Base-by-base conservation (phyloP, 2,888 invertebrate species). In the Lypha dubia region DNA sequence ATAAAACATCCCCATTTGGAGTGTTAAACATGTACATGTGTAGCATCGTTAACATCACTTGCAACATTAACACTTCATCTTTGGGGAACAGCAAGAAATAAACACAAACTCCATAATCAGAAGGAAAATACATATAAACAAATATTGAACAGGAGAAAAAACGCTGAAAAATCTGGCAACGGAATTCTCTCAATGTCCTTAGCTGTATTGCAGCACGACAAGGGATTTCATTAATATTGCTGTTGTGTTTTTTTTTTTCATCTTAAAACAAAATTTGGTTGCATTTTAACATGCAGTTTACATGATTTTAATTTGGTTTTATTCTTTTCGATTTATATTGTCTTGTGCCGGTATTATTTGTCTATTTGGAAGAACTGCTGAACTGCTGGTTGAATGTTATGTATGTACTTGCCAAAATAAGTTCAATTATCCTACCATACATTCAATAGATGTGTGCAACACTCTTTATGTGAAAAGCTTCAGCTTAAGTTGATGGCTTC, bases 11-110 rank as follows among this genome's bases (percentile, higher is more conserved):
- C 53, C 63, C 20, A 17, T 32, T 51, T 56, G 24, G 44, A 56
- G 63, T 46, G 44, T 28, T 35, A 62, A 68, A 51, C 56, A 62
- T 51, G 49, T 75, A 62, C 70, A 58, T 71, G 68, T 75, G 44
- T 74, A 77, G 58, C 80, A 84, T 83, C 81, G 85, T 82, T 80
- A 68, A 83, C 86, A 83, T 82, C 84, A 85, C 85, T 83, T 81
- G 86, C 81, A 86, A 82, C 85, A 86, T 86, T 85, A 86, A 84
- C 86, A 86, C 85, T 86, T 83, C 81, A 86, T 85, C 75, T 83
- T 46, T n/a, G n/a, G 56, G 11, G n/a, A 67, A 51, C 11, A 58
- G 13, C 20, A 71, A 71, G 13, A 56, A 41, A 17, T n/a, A 62
- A 20, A 53, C 20, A 20, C 9, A 51, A 62, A 8, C 15, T 13